phyloP scores from a whole-genome alignment of 1,140 invertebrate genomes.

The Euschistus heros region DNA sequence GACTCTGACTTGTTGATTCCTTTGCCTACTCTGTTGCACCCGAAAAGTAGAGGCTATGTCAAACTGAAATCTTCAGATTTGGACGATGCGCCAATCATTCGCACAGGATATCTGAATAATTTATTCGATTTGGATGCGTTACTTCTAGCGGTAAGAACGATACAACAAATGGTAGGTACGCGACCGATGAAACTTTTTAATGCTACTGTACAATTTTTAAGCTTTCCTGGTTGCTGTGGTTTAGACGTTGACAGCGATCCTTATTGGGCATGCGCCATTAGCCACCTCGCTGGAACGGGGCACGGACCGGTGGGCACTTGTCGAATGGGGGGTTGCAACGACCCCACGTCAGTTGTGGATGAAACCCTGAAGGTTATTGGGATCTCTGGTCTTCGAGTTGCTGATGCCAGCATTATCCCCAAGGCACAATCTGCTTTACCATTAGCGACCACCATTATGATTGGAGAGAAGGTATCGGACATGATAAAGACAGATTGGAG shows the following conservation, averaged over 20 bases:
- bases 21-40: slow-evolving; percentile 38
- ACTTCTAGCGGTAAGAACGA: slow-evolving; percentile 44
- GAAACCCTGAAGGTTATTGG: slow-evolving; percentile 53
- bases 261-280: slow-evolving; percentile 36
- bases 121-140: slow-evolving; percentile 25
- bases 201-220: slow-evolving; percentile 9
- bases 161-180: slow-evolving; percentile 39
- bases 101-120: slow-evolving; percentile 42
- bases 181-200: slow-evolving; percentile 45
- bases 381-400: slow-evolving; percentile 53
- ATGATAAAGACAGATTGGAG: slow-evolving; percentile 54
- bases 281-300: slow-evolving; percentile 35
- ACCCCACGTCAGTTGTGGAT: slow-evolving; percentile 54
- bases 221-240: slow-evolving; percentile 22
- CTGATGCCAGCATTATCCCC: slow-evolving; percentile 73
- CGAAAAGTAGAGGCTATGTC: slow-evolving; percentile 39
- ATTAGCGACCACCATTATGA: slow-evolving; percentile 64
- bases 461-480: slow-evolving; percentile 65
- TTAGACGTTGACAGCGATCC: slow-evolving; percentile 32
- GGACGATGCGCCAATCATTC: slow-evolving; percentile 43
- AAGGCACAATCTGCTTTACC: slow-evolving; percentile 58
- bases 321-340: slow-evolving; percentile 59
- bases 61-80: slow-evolving; percentile 41
- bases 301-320: slow-evolving; percentile 60
- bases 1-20: slow-evolving; percentile 44